Conservation (phyloP, 1,140 invertebrate species). For the Berghia stephanieae region DNA sequence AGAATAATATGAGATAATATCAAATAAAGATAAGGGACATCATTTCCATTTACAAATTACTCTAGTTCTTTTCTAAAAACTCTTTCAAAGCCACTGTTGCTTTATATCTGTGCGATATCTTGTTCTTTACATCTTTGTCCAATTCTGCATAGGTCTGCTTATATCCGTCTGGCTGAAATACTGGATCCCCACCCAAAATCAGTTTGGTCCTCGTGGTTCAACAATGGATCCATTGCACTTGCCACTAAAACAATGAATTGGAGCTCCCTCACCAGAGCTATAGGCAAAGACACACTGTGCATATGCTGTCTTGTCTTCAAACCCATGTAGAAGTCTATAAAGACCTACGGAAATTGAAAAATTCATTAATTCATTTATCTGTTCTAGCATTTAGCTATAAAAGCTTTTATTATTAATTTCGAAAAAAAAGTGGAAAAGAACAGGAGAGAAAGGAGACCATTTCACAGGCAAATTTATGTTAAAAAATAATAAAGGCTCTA, state of each 20-base stretch:
- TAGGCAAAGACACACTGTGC: constrained; percentile 88
- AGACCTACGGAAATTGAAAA: constrained; percentile 60
- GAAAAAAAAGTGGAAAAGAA: no score
- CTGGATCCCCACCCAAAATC: constrained; percentile 98
- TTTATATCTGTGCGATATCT: constrained; percentile 90
- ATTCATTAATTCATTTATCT: no score
- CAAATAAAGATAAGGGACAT: no score
- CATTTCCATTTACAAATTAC: no score
- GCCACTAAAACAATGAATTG: constrained; percentile 76
- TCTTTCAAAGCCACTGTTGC: constrained; percentile 81
- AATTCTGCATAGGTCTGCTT: constrained; percentile 92
- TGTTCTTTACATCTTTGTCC: constrained; percentile 85
- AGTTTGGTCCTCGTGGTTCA: constrained; percentile 79
- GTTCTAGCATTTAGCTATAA: no score
- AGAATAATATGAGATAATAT: no score
- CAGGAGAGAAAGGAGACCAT: no score
- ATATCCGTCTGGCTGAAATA: constrained; percentile 89
- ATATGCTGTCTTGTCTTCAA: constrained; percentile 91
- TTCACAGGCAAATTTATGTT: no score
- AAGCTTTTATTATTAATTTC: no score
- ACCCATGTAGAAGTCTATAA: constrained; percentile 72
- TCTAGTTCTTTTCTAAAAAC: constrained; percentile 74
- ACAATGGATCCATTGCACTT: constrained; percentile 88
- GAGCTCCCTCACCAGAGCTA: constrained; percentile 64
- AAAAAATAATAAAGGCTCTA: no score